phyloP scores from a whole-genome alignment of 2,888 invertebrate genomes.

The Ypsolopha scabrella region DNA sequence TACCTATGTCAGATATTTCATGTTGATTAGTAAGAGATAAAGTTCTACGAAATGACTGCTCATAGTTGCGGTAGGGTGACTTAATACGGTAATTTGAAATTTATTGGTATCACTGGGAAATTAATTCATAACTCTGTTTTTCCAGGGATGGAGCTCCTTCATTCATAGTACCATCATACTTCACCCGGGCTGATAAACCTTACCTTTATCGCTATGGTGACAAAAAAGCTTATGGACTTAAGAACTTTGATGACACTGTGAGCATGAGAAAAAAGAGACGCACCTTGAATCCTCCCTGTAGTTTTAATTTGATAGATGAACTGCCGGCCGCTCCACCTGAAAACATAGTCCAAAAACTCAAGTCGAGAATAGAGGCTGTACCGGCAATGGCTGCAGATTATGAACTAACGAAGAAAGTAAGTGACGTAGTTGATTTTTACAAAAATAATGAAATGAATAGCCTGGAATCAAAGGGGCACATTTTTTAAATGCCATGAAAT shows the following conservation, averaged over 20 bases:
- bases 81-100: not conserved
- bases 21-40: no score
- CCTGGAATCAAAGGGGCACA: no score
- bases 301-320: not conserved
- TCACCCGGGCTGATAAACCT: constrained; percentile 80
- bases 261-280: constrained; percentile 12
- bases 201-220: constrained; percentile 45
- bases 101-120: no score
- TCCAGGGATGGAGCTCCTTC: not conserved
- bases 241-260: constrained; percentile 25
- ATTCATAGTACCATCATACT: constrained; percentile 81
- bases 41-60: no score
- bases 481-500: no score
- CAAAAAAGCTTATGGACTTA: constrained; percentile 27
- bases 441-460: no score
- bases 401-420: not conserved
- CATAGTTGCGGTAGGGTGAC: no score
- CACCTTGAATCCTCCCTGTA: constrained; percentile 73
- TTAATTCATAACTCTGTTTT: not conserved
- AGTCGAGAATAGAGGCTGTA: not conserved
- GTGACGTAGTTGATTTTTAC: not conserved
- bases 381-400: not conserved
- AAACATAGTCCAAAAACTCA: not conserved
- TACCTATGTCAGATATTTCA: no score
- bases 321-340: not conserved